phyloP scores from a whole-genome alignment of 2,113 vertebrate genomes.

The Polyodon spathula region DNA sequence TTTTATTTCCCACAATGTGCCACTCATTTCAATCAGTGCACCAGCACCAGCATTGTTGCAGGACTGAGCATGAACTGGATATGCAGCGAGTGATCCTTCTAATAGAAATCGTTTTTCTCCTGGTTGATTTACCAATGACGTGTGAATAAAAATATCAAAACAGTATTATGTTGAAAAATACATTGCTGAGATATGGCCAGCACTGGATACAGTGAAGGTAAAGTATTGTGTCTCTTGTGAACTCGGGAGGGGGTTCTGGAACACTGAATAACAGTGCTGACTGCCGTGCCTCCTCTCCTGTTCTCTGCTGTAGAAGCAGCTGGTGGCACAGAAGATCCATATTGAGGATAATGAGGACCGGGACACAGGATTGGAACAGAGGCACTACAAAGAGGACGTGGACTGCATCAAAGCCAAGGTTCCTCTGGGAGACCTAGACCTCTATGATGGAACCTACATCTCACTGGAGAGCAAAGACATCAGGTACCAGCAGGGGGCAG shows the following conservation, averaged over 20 bases:
- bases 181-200: no score
- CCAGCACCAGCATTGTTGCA: no score
- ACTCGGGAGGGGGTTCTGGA: background rate
- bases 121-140: no score
- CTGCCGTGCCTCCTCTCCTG: background rate
- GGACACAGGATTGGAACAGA: slow-evolving; percentile 93
- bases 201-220: no score
- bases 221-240: no score
- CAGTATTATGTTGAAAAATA: no score
- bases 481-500: slow-evolving; percentile 51
- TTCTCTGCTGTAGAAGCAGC: slow-evolving; percentile 71
- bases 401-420: slow-evolving; percentile 95
- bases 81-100: no score
- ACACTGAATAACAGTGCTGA: background rate
- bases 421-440: slow-evolving; percentile 88
- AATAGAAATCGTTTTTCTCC: no score
- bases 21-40: no score
- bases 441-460: slow-evolving; percentile 93
- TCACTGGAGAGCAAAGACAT: slow-evolving; percentile 92
- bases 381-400: slow-evolving; percentile 94
- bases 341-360: slow-evolving; percentile 97
- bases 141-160: no score
- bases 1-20: no score
- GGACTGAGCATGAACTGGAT: no score
- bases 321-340: slow-evolving; percentile 96